phyloP scores from a whole-genome alignment of 2,113 vertebrate species.

The Psammodynastes pulverulentus region DNA sequence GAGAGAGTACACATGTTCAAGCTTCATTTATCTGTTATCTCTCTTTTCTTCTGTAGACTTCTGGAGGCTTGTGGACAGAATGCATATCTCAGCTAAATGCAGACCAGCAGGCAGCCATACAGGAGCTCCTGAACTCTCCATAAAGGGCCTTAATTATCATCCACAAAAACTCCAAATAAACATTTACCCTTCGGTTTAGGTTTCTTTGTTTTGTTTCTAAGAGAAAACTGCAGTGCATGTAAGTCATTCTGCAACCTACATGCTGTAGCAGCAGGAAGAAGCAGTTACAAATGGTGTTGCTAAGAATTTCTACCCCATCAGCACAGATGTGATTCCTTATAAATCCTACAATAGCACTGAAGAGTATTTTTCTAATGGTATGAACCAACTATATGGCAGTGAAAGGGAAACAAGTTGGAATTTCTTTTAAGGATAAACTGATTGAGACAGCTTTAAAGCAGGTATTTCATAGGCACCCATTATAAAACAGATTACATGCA shows the following conservation, averaged over 20 bases:
- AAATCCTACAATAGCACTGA: conserved; percentile 70
- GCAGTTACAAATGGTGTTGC: conserved; percentile 53
- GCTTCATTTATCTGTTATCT: conserved; percentile 6
- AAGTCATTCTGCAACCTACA: conserved; percentile 68
- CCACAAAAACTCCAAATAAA: conserved; percentile 80
- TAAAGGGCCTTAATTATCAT: conserved; percentile 78
- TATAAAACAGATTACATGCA: conserved; percentile 62
- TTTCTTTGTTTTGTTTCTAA: conserved; percentile 81
- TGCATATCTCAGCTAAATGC: conserved; percentile 91
- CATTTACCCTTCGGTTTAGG: conserved; percentile 80
- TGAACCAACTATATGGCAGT: conserved; percentile 61
- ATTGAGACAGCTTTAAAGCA: conserved; percentile 68
- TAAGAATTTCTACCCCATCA: conserved; percentile 52
- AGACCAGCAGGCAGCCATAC: conserved; percentile 92
- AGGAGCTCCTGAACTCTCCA: conserved; percentile 92
- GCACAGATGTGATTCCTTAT: conserved; percentile 57
- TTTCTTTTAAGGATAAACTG: conserved; percentile 65
- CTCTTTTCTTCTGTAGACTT: conserved; percentile 73
- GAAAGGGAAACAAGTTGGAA: conserved; percentile 65
- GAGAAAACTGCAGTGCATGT: conserved; percentile 73
- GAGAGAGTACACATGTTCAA: not conserved
- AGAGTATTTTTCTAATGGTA: conserved; percentile 78
- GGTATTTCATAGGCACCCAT: conserved; percentile 64
- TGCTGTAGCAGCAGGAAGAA: conserved; percentile 59
- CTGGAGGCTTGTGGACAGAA: conserved; percentile 91